Base-by-base conservation (phyloP, 2,113 vertebrate species). In the Alethe diademata region DNA sequence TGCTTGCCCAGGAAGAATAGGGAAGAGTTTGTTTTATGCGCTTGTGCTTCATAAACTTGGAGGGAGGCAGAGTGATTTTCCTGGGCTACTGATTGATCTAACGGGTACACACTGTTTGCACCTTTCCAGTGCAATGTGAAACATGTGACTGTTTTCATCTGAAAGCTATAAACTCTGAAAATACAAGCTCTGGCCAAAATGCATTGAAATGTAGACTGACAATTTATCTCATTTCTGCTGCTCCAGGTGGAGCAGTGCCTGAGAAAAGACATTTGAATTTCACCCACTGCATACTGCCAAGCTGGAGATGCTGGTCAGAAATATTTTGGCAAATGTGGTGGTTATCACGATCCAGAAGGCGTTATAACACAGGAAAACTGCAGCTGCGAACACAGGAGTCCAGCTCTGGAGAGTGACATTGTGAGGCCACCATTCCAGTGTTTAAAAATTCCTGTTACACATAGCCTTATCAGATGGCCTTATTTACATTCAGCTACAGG, bases 401-500 rank as follows among this genome's bases (percentile, higher is more conserved):
- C 19, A 5, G 13, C 85, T 89, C 48, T 43, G 42, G 31, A 70
- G 22, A 62, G 13, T 0, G 2, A 73, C 1, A 0, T 51, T 66
- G 66, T 72, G 74, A 82, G 87, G 87, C 70, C 67, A 66, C 67
- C 29, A 51, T 79, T 93, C 23, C 64, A 35, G 67, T 38, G 60
- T 80, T 96, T 95, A 86, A 95, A 93, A 95, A 92, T 73, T 95
- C 87, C 84, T 90, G 85, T 76, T 78, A 76, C 81, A 79, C 24
- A 28, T 2, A 74, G 38, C 35, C 56, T 93, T 91, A 95, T 96
- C 93, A 94, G 84, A 76, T 76, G 35, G 31, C 35, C 74, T 79
- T 96, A 95, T 96, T 91, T 95, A 90, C 85, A 66, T 92, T 83
- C 81, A 88, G 54, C 66, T 79, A 76, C 93, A 97, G 78, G 90